Evolutionary conservation across 30 jellyfish, hydroid and myxozoan genomes (phyloP), one percentile per base, ranked within the genome.

Genomic region (Phacellophora camtschatica): DNA sequence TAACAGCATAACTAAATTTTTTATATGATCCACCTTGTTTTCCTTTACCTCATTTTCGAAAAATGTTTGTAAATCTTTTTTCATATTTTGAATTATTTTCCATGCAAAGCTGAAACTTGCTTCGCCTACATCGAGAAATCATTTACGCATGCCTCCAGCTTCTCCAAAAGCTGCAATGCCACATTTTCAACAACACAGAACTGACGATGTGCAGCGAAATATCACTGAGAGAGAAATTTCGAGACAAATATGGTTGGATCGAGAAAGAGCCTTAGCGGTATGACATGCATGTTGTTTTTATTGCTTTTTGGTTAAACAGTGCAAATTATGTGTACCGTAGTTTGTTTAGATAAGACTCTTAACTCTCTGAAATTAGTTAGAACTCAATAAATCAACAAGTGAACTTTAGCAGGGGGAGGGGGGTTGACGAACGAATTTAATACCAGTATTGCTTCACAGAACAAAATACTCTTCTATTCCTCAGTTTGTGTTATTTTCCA

Each of bases 201-300:
- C 36, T 1, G 25, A 41, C 1, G 42, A 16, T 2, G 19, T 22
- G 12, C 25, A 32, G 7, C 13, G 66, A 27, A 63, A 39, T 53
- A 42, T 68, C 5, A 65, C 53, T 63, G 94, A 88, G 35, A 88
- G 75, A 79, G 97, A 88, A 42, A 81, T 80, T 16, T 81, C 71
- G 0, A 71, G 97, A 43, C 97, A 88, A 59, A 82, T 42, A 32
- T 88, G 94, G 94, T 81, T 87, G 27, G 96, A 87, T 39, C 51
- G 83, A 28, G 84, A 73, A 46, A 61, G 78, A 49, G 84, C 36
- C 18, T 72, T 74, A 24, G 89, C 78, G 97, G 97, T 87, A 16
- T 29, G 68, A 16, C 32, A n/a, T n/a, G n/a, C n/a, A n/a, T n/a
- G n/a, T 23, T 18, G 24, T 63, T 35, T 57, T 56, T 32, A 13